These are phyloP conservation scores for Sesamia nonagrioides DNA, from an alignment of 1,140 invertebrate genomes.

Conservation along the genomic window DNA sequence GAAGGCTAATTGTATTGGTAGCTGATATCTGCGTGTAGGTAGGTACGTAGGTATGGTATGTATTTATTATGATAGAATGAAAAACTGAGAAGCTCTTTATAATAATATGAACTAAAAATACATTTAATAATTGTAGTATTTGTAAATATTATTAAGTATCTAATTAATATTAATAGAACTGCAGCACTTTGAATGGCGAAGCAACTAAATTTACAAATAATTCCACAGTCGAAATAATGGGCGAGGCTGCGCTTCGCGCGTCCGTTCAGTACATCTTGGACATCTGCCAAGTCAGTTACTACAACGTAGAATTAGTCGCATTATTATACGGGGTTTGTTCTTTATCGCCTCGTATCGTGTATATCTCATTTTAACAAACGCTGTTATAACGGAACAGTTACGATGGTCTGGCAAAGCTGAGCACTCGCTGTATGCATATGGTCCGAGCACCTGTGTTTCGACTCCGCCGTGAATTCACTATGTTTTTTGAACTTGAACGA, in stretches of 20 bases:
- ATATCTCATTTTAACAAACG: constrained; percentile 22
- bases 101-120: neutral
- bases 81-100: neutral
- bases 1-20: neutral
- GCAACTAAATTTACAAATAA: constrained; percentile 35
- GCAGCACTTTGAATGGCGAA: neutral
- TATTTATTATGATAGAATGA: neutral
- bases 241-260: constrained; percentile 25
- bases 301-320: constrained; percentile 38
- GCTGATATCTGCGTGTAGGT: no score
- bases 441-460: constrained; percentile 1
- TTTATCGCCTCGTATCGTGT: neutral
- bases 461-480: neutral
- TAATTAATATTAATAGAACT: neutral
- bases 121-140: neutral
- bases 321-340: constrained; percentile 27
- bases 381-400: constrained; percentile 19
- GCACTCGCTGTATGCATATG: constrained; percentile 1
- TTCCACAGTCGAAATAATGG: constrained; percentile 36
- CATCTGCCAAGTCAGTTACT: constrained; percentile 41
- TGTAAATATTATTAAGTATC: neutral
- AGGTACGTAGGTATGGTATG: no score
- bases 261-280: constrained; percentile 20
- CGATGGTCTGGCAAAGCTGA: neutral
- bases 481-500: constrained; percentile 1